Conservation (phyloP, 2,888 invertebrate species). For the Oscheius sp. region DNA sequence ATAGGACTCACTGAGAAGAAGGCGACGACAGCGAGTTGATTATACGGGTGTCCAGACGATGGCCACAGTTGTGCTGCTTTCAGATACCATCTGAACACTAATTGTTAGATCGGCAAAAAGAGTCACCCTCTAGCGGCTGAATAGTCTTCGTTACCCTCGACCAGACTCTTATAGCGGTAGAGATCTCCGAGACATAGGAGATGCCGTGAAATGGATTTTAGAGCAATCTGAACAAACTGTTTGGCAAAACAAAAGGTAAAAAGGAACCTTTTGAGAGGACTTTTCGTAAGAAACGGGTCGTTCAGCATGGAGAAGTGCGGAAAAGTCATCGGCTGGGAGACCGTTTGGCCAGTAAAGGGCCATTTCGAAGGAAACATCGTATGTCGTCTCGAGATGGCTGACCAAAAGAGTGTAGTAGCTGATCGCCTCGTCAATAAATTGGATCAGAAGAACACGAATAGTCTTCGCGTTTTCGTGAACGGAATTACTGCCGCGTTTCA, state of each 20-base stretch:
- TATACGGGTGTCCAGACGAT: constrained; percentile 92
- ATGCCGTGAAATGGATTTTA: constrained; percentile 84
- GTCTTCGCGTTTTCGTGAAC: constrained; percentile 14
- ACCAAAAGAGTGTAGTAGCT: constrained; percentile 84
- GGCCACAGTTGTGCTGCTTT: constrained; percentile 93
- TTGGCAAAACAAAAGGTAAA: background rate
- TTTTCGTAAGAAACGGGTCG: constrained; percentile 1
- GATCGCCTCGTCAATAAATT: constrained; percentile 39
- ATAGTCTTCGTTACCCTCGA: constrained; percentile 82
- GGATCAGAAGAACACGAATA: constrained; percentile 10
- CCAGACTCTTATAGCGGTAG: constrained; percentile 87
- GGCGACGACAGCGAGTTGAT: constrained; percentile 91
- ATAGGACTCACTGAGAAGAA: constrained; percentile 74
- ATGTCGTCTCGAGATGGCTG: constrained; percentile 81
- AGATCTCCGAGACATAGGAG: constrained; percentile 91
- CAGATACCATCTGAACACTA: constrained; percentile 82
- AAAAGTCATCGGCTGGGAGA: constrained; percentile 31
- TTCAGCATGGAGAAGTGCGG: constrained; percentile 1
- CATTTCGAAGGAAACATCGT: constrained; percentile 80
- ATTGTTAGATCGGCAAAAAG: background rate
- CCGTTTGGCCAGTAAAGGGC: constrained; percentile 51
- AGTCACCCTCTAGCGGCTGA: constrained; percentile 48
- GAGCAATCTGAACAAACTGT: constrained; percentile 40
- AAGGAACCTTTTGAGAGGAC: constrained; percentile 31
- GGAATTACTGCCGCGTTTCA: constrained; percentile 33